These are phyloP conservation scores for Oryzias woworae DNA, from an alignment of 2,113 vertebrate genomes.

Conservation along the genomic window DNA sequence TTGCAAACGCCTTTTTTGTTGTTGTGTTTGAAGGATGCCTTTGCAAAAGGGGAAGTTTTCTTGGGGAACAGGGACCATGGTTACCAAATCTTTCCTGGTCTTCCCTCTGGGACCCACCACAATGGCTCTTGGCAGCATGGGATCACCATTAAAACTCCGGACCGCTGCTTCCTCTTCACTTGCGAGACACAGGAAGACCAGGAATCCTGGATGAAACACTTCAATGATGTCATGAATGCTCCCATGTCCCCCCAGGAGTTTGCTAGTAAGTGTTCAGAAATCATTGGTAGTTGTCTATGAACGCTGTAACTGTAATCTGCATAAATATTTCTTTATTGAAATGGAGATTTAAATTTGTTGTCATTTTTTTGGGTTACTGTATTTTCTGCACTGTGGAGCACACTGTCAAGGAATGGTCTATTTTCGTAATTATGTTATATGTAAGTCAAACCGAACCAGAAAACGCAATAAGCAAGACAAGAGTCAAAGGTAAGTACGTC, in stretches of 20 bases:
- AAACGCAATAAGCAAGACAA: too few species aligned
- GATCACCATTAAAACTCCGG: constrained; percentile 86
- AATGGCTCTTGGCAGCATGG: constrained; percentile 83
- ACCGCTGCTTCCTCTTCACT: constrained; percentile 87
- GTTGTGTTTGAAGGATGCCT: constrained; percentile 80
- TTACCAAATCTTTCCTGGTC: constrained; percentile 73
- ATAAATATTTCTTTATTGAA: too few species aligned
- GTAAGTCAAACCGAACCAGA: too few species aligned
- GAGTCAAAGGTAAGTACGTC: too few species aligned
- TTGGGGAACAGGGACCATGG: constrained; percentile 83
- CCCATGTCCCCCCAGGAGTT: constrained; percentile 90
- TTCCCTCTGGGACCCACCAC: constrained; percentile 76
- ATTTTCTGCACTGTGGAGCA: too few species aligned
- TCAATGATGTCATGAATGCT: constrained; percentile 75
- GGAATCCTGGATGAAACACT: constrained; percentile 83
- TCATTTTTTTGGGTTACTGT: too few species aligned
- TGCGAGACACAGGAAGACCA: constrained; percentile 85
- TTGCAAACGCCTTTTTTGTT: not conserved
- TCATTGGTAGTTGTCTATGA: not conserved
- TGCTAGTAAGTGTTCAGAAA: constrained; percentile 74
- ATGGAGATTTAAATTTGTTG: too few species aligned
- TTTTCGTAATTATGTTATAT: too few species aligned
- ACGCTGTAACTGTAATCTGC: not conserved
- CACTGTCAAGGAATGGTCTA: too few species aligned
- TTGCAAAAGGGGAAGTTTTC: constrained; percentile 90